Conservation (phyloP, 1,140 invertebrate genomes). For the Hypothenemus hampei region DNA sequence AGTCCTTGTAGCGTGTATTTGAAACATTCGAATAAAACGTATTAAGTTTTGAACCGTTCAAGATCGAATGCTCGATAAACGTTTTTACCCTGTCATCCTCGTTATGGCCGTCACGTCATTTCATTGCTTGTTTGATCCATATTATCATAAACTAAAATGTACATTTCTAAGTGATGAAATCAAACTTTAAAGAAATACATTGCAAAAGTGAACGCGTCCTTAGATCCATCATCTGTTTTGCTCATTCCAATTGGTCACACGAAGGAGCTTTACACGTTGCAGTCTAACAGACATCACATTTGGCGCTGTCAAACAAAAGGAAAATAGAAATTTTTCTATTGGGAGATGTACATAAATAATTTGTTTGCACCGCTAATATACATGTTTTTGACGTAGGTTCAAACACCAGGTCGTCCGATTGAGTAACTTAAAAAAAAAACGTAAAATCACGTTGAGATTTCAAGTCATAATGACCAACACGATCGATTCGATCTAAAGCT, state of each 20-base stretch:
- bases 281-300: background rate
- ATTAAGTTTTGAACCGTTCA: slow-evolving; percentile 19
- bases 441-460: slow-evolving; percentile 16
- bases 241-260: background rate
- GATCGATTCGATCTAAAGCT: slow-evolving; percentile 15
- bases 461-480: slow-evolving; percentile 17
- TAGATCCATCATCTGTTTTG: background rate
- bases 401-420: slow-evolving; percentile 11
- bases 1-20: slow-evolving; percentile 21
- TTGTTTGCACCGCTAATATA: too few relatives aligned
- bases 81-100: slow-evolving; percentile 26
- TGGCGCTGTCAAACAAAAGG: background rate
- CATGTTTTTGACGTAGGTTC: too few relatives aligned
- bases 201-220: background rate
- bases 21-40: slow-evolving; percentile 24
- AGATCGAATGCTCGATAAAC: slow-evolving; percentile 16
- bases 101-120: slow-evolving; percentile 16
- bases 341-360: too few relatives aligned
- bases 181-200: background rate
- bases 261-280: background rate
- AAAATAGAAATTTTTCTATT: too few relatives aligned
- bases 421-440: slow-evolving; percentile 8
- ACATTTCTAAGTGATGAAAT: too few relatives aligned
- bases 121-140: slow-evolving; percentile 21
- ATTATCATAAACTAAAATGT: slow-evolving; percentile 4